Evolutionary conservation across 2,113 vertebrate genomes (phyloP), one percentile per base, ranked within the genome.

Genomic region (Eulemur macaco): DNA sequence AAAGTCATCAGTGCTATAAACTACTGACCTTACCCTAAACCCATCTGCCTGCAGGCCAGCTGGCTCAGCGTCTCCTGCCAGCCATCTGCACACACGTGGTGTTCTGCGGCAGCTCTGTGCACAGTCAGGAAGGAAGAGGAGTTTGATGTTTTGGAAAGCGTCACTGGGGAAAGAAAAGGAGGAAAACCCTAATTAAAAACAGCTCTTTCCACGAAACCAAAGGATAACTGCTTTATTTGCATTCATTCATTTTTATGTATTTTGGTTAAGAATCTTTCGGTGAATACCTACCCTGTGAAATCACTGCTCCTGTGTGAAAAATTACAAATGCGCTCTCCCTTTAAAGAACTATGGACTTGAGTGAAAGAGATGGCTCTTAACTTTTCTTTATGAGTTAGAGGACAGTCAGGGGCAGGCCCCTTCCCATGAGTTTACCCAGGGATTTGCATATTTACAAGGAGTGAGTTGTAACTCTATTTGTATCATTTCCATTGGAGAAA

Each of bases 21-120:
- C 99, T 99, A 99, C 99, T 99, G 99, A 99, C 99, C 99, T 99
- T 99, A 99, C 99, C 99, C 99, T 99, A 99, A 99, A 98, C 99
- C 99, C 99, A 99, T 99, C 98, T 99, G 99, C 98, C 96, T 98
- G 98, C 99, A 99, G 97, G 99, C 99, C 98, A 99, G 98, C 7
- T 97, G 97, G 95, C 99, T 99, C 96, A 99, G 97, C 0, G 98
- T 96, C 60, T 98, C 98, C 96, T 98, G 99, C 99, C 99, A 99
- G 87, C 99, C 99, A 54, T 99, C 99, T 0, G 99, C 99, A 98
- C 99, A 99, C 85, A 99, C 99, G 47, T 99, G 98, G 97, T 99
- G 98, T 87, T 99, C 99, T 27, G 97, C 93, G 4, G 99, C 99
- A 63, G 99, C 99, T 98, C 98, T 99, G 97, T 98, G 99, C 96